Evolutionary conservation across 1,140 invertebrate genomes (phyloP), one percentile per base, ranked within the genome.

Genomic region (Calosoma granatense): DNA sequence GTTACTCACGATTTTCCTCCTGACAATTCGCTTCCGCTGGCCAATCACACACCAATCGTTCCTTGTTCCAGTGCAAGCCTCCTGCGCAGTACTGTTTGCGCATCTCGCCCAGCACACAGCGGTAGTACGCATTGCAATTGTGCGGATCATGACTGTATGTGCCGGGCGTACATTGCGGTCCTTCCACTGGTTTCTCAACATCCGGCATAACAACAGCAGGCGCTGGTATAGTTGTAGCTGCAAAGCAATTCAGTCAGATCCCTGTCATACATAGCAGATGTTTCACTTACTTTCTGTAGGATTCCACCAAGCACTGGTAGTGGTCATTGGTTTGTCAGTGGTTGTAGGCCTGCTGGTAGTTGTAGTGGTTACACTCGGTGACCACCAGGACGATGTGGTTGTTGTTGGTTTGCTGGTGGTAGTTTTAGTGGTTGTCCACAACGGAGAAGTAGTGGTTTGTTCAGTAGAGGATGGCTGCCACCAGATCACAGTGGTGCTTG

Each of bases 61-160:
- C 67, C 6, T 71, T 67, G 62, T 90, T 88, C 88, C 88, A 93
- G 64, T 92, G 87, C n/a, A 92, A 68, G 23, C 87, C 87, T 0
- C 83, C 80, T 0, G 87, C 82, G 67, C 90, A 92, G 20, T 81
- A 78, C 61, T 87, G 82, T 22, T 79, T 81, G 41, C 74, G 76
- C 54, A 85, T 75, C 54, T 83, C 80, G 0, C 85, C 85, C 1
- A 80, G 72, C 12, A 86, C 78, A 64, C 90, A 92, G 65, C 85
- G 79, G 56, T 85, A 84, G 65, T 89, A 93, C 0, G 79, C 78
- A 57, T 82, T 83, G 61, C 90, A 93, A 64, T 88, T 86, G 0
- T 66, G 72, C 0, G 80, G 78, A 59, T 88, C 84, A 0, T 82
- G 68, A 20, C 75, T 70, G 66, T 88, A 88, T 22, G 84, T 74